phyloP scores from a whole-genome alignment of 2,797 vertebrate genomes.

The Lithobates pipiens region DNA sequence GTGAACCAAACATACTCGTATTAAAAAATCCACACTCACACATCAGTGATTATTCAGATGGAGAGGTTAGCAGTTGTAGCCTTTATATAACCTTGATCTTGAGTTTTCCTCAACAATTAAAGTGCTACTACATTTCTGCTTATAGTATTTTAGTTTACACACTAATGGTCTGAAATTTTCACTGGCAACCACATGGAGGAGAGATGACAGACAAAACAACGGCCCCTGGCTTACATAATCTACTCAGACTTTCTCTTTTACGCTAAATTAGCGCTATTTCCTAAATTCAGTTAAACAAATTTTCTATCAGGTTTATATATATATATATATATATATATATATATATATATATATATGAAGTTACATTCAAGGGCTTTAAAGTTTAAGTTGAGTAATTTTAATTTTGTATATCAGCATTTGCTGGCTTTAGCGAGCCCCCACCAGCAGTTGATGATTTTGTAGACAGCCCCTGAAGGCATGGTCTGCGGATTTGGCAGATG shows the following conservation, averaged over 20 bases:
- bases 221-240: too few species aligned
- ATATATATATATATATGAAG: neutral
- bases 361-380: neutral
- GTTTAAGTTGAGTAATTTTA: neutral
- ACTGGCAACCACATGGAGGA: too few species aligned
- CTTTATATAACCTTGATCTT: neutral
- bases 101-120: neutral
- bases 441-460: slow-evolving; percentile 21
- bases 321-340: neutral
- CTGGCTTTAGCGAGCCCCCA: slow-evolving; percentile 27
- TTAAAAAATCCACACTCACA: too few species aligned
- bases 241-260: too few species aligned
- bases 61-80: too few species aligned
- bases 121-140: neutral
- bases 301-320: neutral
- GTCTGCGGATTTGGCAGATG: slow-evolving; percentile 34
- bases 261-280: too few species aligned
- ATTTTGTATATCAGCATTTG: neutral
- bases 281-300: neutral
- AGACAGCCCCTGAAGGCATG: slow-evolving; percentile 36
- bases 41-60: too few species aligned
- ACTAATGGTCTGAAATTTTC: too few species aligned
- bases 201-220: too few species aligned
- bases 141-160: too few species aligned
- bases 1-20: too few species aligned